Base-by-base conservation (phyloP, 2,113 vertebrate species). In the Speoplatyrhinus poulsoni region DNA sequence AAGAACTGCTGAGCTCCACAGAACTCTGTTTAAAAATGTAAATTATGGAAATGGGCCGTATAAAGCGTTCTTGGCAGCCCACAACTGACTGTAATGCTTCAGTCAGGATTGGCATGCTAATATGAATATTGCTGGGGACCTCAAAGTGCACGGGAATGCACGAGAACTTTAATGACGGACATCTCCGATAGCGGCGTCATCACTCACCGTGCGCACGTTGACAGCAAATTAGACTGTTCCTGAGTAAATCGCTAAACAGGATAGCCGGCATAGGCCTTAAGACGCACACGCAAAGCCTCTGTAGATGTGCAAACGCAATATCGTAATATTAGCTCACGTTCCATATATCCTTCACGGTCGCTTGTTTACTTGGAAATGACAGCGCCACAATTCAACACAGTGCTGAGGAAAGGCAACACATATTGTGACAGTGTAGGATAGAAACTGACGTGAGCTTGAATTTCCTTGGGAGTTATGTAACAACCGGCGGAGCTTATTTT, bases 31-130 rank as follows among this genome's bases (percentile, higher is more conserved):
- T 88, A 83, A 88, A 80, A 84, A 90, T 87, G 79, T 83, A 89
- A 91, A 91, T 90, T 88, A 91, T 93, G 91, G 86, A 93, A 92
- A 91, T 91, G 79, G 91, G 91, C 91, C 90, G 90, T 84, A 86
- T 75, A 81, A 86, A 85, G 79, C 83, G 79, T 85, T 85, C 26
- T 89, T 89, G 82, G 82, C 80, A 88, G 81, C 80, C 71, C 46
- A 80, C 72, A 74, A 83, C 82, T 81, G 75, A 73, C 77, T 78
- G 79, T 77, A 73, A 81, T 58, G 60, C 82, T 85, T 72, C 77
- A 82, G 36, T 41, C 87, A 76, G 83, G 75, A 82, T 77, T 72
- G 83, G 61, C 70, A 73, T 70, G 85, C 77, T 85, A 85, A 89
- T 73, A 67, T 82, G 76, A 82, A 76, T 68, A 84, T 74, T 66